Percentiles rank a stretch among this genome's conserved stretches.
Conservation (phyloP, 1,140 invertebrate species). For the Metaphire vulgaris region DNA sequence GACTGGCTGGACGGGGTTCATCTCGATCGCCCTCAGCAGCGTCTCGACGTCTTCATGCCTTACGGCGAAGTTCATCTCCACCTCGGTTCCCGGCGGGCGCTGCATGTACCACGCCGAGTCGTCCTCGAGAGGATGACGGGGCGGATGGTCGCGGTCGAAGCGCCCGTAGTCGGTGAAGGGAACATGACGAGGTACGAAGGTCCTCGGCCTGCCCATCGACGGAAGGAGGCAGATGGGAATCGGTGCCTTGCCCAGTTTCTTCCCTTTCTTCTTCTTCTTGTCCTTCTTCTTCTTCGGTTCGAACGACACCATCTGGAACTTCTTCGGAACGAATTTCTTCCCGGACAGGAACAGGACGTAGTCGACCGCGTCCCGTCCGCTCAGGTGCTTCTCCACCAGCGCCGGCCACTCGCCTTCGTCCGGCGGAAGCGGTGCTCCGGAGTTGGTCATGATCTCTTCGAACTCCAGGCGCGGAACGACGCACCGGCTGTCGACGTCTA, state of each 20-base stretch:
- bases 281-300: constrained; percentile 51
- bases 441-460: constrained; percentile 37
- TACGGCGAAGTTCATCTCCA: constrained; percentile 50
- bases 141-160: constrained; percentile 49
- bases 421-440: constrained; percentile 38
- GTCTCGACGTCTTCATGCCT: constrained; percentile 47
- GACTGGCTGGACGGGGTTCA: constrained; percentile 6
- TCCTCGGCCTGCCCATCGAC: constrained; percentile 44
- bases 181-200: constrained; percentile 45
- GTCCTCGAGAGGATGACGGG: constrained; percentile 48
- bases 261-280: constrained; percentile 42
- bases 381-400: constrained; percentile 38
- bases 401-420: constrained; percentile 44
- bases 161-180: constrained; percentile 49
- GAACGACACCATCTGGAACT: constrained; percentile 48
- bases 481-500: constrained; percentile 44
- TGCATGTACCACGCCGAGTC: constrained; percentile 52
- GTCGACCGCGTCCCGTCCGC: constrained; percentile 39
- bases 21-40: constrained; percentile 47
- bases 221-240: constrained; percentile 50
- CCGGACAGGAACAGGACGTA: constrained; percentile 49
- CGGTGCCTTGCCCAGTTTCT: constrained; percentile 49
- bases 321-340: constrained; percentile 53
- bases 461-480: constrained; percentile 43
- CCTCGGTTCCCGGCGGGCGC: constrained; percentile 45